These are phyloP conservation scores for Myotis brandtii DNA, from an alignment of 2,113 vertebrate genomes.

Conservation along the genomic window DNA sequence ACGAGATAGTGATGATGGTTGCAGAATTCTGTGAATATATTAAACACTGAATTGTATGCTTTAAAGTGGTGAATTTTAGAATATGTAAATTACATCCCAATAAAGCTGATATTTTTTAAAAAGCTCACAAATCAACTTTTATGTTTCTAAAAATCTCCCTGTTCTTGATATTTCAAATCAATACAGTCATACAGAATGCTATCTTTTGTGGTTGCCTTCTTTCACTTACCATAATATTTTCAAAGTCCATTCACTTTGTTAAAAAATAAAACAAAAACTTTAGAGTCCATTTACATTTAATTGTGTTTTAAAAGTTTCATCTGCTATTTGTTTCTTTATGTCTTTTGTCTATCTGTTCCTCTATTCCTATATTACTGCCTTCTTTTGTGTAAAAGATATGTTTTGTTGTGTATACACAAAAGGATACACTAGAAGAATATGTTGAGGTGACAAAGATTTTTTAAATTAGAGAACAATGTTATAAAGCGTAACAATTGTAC, in stretches of 20 bases:
- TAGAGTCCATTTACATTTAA: not conserved
- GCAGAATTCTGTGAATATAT: not conserved
- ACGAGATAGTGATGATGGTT: not conserved
- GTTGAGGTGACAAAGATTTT: not conserved
- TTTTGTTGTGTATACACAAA: not conserved
- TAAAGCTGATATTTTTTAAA: not conserved
- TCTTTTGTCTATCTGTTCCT: not conserved
- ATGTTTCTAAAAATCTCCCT: not conserved
- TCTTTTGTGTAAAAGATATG: not conserved
- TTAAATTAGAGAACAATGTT: not conserved
- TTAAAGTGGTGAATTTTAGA: not conserved
- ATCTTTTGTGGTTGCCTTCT: not conserved
- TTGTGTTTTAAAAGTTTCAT: not conserved
- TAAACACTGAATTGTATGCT: not conserved
- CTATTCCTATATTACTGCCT: not conserved
- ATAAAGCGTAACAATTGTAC: not conserved
- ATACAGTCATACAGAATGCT: not conserved
- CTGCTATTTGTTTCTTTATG: not conserved
- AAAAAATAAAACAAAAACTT: not conserved
- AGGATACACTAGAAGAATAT: not conserved
- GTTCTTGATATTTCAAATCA: not conserved
- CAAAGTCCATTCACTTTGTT: not conserved
- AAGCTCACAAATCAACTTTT: not conserved
- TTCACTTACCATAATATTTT: not conserved
- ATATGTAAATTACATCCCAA: not conserved